Base-by-base conservation (phyloP, 2,113 vertebrate genomes). In the Pardalotus punctatus region DNA sequence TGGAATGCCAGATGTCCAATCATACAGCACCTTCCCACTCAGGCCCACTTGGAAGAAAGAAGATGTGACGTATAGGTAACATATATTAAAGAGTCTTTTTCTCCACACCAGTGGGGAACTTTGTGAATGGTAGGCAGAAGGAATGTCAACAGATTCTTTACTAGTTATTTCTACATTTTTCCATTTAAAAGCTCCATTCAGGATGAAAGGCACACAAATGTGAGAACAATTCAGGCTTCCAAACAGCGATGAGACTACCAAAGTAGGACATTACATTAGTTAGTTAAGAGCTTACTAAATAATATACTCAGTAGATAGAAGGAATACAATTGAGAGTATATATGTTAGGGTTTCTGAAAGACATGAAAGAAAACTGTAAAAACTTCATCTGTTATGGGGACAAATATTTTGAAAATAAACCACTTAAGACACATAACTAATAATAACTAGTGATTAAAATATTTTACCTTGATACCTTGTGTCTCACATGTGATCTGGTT, bases 11-110 rank as follows among this genome's bases (percentile, higher is more conserved):
- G 97, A 98, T 1, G 3, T 97, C 14, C 90, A 31, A 14, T 87
- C 94, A 27, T 98, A 96, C 81, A 97, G 83, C 43, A 28, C 81
- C 89, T 97, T 98, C 76, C 93, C 96, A 11, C 15, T 4, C 10
- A 93, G 42, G 18, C 94, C 96, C 21, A 96, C 8, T 1, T 98
- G 97, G 97, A 51, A 12, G 17, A 97, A 96, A 45, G 97, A 94
- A 64, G 81, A 96, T 12, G 77, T 98, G 43, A 97, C 97, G 24
- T 98, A 97, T 36, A 22, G 97, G 97, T 98, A 97, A 97, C 14
- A 12, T 27, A 61, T 33, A 25, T 62, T 81, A 78, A 29, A 91
- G 9, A 51, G 4, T 8, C 5, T 29, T 94, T 94, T 20, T 33
- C 58, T 51, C 31, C 50, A 36, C 48, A 38, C 3, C 23, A 16